A percentile compares a stretch with the other conserved stretches of the same genome.
Conservation (phyloP, 2,113 vertebrate genomes). For the Pogona vitticeps region DNA sequence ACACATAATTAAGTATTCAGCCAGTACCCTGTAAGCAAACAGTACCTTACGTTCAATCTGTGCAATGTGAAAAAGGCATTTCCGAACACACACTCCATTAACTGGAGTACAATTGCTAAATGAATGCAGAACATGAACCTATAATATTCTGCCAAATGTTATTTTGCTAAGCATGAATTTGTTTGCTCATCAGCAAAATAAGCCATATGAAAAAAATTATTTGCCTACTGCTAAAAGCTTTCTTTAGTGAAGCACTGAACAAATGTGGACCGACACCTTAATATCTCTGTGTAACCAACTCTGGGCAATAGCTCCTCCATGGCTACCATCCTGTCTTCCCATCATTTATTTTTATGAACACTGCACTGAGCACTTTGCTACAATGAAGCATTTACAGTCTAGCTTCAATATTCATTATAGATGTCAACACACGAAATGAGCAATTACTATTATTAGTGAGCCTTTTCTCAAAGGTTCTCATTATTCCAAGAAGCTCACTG, state of each 20-base stretch:
- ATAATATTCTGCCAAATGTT: slow-evolving; percentile 40
- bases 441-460: neutral
- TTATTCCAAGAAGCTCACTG: neutral
- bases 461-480: neutral
- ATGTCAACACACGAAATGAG: too few species aligned
- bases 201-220: slow-evolving; percentile 42
- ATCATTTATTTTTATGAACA: neutral
- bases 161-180: slow-evolving; percentile 54
- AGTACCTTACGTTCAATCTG: slow-evolving; percentile 49
- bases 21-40: slow-evolving; percentile 69
- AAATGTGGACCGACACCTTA: neutral
- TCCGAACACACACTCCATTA: slow-evolving; percentile 27
- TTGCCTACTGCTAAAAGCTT: slow-evolving; percentile 27
- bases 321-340: neutral
- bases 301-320: neutral
- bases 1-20: slow-evolving; percentile 72
- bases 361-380: neutral
- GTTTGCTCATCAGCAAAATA: slow-evolving; percentile 48
- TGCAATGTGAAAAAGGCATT: slow-evolving; percentile 40
- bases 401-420: neutral
- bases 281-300: slow-evolving; percentile 5
- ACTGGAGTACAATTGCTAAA: slow-evolving; percentile 44
- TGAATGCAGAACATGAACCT: slow-evolving; percentile 25
- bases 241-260: slow-evolving; percentile 32
- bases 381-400: neutral